Percentiles rank a stretch among this genome's conserved stretches.
These are phyloP conservation scores for Lucilia sericata DNA, from an alignment of 1,140 invertebrate genomes.

Conservation along the genomic window DNA sequence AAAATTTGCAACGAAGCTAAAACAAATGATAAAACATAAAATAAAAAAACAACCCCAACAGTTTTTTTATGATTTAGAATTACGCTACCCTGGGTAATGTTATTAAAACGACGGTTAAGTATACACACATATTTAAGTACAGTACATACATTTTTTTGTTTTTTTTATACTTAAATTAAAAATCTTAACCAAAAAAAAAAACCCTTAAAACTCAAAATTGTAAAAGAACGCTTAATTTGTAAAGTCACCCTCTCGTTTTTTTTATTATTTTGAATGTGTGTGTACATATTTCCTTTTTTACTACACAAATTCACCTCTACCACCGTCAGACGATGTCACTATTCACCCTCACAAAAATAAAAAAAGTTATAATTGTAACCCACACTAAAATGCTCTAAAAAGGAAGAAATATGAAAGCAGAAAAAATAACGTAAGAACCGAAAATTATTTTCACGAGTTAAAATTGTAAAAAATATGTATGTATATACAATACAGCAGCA, in stretches of 20 bases:
- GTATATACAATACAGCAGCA: not conserved
- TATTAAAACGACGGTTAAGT: not conserved
- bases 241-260: slow-evolving; percentile 1
- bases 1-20: not conserved
- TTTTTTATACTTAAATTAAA: not conserved
- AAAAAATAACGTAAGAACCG: not conserved
- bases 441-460: not conserved
- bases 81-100: not conserved
- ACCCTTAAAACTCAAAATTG: not conserved
- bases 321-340: not conserved
- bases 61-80: not conserved
- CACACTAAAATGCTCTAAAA: not conserved
- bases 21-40: not conserved
- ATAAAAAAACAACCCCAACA: not conserved
- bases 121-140: slow-evolving; percentile 8
- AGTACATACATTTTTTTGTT: slow-evolving; percentile 9
- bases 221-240: slow-evolving; percentile 11
- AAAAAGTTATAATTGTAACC: not conserved
- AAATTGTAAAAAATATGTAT: not conserved
- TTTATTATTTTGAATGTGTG: not conserved
- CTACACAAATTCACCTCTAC: not conserved
- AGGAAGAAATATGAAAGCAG: not conserved
- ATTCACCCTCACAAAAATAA: not conserved
- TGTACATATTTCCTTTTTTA: not conserved
- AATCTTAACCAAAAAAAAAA: not conserved